phyloP scores from a whole-genome alignment of 92 coral and sea anemone genomes.

The Micromussa lordhowensis region DNA sequence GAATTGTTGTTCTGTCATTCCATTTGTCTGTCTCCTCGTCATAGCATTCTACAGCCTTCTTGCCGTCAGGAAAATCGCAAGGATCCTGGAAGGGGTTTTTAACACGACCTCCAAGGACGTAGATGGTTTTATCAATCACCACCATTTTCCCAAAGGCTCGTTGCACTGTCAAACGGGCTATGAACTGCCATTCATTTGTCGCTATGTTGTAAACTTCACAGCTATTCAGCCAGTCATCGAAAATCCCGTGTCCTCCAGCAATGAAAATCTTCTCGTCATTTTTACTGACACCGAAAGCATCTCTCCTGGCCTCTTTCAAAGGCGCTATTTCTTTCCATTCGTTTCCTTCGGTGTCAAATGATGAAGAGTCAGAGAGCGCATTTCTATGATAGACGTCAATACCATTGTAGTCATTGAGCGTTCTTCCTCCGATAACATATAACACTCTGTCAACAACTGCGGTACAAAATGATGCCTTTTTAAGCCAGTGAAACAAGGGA shows the following conservation, averaged over 20 bases:
- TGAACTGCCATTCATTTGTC: conserved; percentile 19
- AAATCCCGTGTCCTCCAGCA: neutral
- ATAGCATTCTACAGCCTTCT: neutral
- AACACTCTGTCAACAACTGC: too few relatives aligned
- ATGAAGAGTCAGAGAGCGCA: too few relatives aligned
- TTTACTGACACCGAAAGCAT: neutral
- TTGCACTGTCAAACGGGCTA: neutral
- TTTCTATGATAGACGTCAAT: too few relatives aligned
- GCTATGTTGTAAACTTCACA: conserved; percentile 13
- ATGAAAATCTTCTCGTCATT: neutral
- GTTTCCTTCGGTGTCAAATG: too few relatives aligned
- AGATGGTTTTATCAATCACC: too few relatives aligned
- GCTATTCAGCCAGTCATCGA: neutral
- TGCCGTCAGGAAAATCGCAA: neutral
- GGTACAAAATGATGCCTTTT: too few relatives aligned
- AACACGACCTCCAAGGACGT: neutral
- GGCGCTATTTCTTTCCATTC: conserved; percentile 16
- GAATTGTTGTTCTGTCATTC: neutral
- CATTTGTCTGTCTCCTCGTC: neutral
- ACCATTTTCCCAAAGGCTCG: neutral
- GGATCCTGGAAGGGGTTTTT: neutral
- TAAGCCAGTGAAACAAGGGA: too few relatives aligned
- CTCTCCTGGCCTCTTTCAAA: neutral
- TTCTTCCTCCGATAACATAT: too few relatives aligned
- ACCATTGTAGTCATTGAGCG: too few relatives aligned